Evolutionary conservation across 1,140 invertebrate species (phyloP), one percentile per base, ranked within the genome.

Genomic region (Bacillus rossius): DNA sequence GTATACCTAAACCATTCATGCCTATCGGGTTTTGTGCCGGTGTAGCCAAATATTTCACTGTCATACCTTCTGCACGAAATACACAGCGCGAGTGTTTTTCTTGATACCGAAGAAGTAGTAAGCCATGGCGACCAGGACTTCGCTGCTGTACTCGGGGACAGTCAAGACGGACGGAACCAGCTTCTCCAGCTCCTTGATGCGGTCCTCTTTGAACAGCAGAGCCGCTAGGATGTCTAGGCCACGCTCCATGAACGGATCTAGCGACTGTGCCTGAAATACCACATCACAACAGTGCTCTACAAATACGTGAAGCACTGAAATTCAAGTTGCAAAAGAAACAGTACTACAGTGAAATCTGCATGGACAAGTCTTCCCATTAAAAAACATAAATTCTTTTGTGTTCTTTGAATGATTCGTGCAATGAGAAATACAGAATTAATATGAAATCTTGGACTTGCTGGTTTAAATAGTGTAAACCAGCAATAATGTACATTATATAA

Each of bases 71-170:
- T 83, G 75, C 2, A 81, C 79, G 70, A 86, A 84, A 54, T 79
- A 81, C 16, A 83, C 73, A 0, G 83, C 82, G 47, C 81, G 75
- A 22, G 76, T 77, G 50, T 75, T 72, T 61, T 84, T 81, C 40
- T 78, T 75, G 8, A 73, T 71, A 0, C 75, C 70, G 64, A 79
- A 78, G 17, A 78, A 72, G n/a, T 76, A 77, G 65, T 86, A 85
- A 3, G 81, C 85, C 65, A 85, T 77, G 0, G 83, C 80, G 43
- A 83, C 79, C 74, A 84, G 87, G 38, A 81, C 76, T 62, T 83
- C 81, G 4, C 82, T 71, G 13, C 76, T 73, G 10, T 70, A 61
- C n/a, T 76, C 76, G 16, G 71, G 71, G 19, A 75, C 64, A 22
- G 69, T 64, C 60, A 77, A 71, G 37, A 78, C 60, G 25, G 72